phyloP scores from a whole-genome alignment of 35 echinoderm and acorn worm genomes.

The Amphiura filiformis region DNA sequence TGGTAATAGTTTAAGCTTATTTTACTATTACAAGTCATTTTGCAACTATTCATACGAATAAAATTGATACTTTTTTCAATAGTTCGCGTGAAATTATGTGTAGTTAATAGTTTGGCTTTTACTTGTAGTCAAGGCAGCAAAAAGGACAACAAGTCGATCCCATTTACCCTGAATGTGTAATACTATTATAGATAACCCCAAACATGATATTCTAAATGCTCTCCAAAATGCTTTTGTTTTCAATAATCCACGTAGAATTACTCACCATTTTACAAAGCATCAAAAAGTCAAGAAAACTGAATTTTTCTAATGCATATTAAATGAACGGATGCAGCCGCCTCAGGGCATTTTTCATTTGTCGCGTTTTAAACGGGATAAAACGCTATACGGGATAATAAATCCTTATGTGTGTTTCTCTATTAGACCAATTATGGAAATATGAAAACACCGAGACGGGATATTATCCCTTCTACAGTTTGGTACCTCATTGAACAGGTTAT shows the following conservation, averaged over 20 bases:
- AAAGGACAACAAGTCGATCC: no score
- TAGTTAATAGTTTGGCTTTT: no score
- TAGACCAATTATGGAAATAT: conserved; percentile 1
- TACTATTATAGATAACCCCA: no score
- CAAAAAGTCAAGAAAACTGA: not conserved
- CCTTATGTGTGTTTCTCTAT: not conserved
- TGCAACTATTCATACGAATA: no score
- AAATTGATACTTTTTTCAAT: no score
- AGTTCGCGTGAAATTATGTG: no score
- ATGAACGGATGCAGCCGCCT: not conserved
- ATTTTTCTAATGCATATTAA: not conserved
- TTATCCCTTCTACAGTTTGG: not conserved
- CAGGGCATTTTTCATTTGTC: not conserved
- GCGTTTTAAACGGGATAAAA: not conserved
- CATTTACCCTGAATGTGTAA: no score
- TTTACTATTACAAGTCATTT: no score
- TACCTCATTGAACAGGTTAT: not conserved
- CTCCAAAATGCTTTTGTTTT: not conserved
- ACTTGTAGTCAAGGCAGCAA: no score
- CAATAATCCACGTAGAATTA: not conserved
- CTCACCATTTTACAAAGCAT: not conserved
- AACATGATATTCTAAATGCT: no score
- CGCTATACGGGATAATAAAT: not conserved
- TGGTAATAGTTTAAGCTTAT: no score
- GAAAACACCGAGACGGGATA: not conserved